Percentiles rank a stretch among this genome's conserved stretches.
phyloP scores from a whole-genome alignment of 2,113 vertebrate genomes.

The Actenoides hombroni region DNA sequence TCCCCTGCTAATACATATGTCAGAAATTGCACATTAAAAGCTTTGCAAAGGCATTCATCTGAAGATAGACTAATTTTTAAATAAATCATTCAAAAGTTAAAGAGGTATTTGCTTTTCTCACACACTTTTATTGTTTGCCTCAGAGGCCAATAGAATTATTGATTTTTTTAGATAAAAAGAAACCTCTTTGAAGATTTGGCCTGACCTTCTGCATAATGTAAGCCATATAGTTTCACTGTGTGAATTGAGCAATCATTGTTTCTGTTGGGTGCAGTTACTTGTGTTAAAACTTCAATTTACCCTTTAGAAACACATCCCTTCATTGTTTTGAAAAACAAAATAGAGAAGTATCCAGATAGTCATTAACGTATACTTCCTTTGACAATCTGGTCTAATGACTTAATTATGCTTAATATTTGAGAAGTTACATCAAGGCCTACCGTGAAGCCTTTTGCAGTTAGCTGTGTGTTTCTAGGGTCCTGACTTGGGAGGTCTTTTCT shows the following conservation, averaged over 20 bases:
- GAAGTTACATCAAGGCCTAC: not conserved
- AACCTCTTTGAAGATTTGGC: constrained; percentile 19
- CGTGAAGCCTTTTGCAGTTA: not conserved
- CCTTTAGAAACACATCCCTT: not conserved
- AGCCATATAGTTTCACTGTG: not conserved
- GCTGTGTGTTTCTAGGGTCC: not conserved
- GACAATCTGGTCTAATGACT: not conserved
- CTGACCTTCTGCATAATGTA: constrained; percentile 43
- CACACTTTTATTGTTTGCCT: not conserved
- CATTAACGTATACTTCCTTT: not conserved
- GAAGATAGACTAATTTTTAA: not conserved
- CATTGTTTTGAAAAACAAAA: not conserved
- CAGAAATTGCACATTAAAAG: not conserved
- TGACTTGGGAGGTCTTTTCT: not conserved
- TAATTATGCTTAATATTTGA: not conserved
- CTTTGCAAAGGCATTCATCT: not conserved
- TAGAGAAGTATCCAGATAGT: not conserved
- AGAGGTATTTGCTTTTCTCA: not conserved
- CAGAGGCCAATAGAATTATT: not conserved
- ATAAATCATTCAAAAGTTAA: constrained; percentile 19
- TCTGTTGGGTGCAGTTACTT: not conserved
- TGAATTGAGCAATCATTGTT: not conserved
- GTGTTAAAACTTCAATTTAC: not conserved
- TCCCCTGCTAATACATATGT: not conserved
- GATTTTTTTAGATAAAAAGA: constrained; percentile 1